Conservation (phyloP, 2,797 vertebrate species). For the Danio kyathit region DNA sequence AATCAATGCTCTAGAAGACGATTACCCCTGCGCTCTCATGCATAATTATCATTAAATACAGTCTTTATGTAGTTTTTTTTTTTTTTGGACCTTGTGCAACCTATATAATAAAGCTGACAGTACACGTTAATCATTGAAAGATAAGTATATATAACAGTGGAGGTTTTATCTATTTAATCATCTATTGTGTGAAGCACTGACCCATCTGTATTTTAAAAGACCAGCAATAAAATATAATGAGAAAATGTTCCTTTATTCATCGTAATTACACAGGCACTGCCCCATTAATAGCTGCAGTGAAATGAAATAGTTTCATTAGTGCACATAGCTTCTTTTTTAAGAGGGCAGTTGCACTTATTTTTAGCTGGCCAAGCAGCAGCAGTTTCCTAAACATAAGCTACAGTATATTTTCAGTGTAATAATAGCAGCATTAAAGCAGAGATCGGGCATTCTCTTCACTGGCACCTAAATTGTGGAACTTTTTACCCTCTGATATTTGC, state of each 20-base stretch:
- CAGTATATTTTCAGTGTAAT: background rate
- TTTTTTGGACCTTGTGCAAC: background rate
- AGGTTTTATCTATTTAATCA: background rate
- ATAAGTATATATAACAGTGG: background rate
- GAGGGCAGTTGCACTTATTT: background rate
- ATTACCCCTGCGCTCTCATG: no score
- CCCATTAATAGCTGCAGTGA: background rate
- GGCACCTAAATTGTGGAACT: no score
- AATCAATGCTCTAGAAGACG: background rate
- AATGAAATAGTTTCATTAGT: background rate
- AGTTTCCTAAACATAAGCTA: background rate
- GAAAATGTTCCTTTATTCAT: background rate
- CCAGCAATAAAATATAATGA: background rate
- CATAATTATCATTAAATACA: background rate
- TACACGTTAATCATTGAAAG: background rate
- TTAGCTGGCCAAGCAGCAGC: background rate
- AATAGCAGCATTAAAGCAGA: background rate
- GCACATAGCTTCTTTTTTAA: background rate
- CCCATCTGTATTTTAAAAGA: slow-evolving; percentile 4
- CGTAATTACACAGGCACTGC: background rate
- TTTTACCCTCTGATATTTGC: no score
- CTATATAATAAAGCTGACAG: background rate
- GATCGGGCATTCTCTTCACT: no score
- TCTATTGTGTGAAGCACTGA: slow-evolving; percentile 1
- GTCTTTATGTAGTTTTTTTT: background rate